Evolutionary conservation across 2,113 vertebrate genomes (phyloP).

Genomic region (Syrmaticus mikado): DNA sequence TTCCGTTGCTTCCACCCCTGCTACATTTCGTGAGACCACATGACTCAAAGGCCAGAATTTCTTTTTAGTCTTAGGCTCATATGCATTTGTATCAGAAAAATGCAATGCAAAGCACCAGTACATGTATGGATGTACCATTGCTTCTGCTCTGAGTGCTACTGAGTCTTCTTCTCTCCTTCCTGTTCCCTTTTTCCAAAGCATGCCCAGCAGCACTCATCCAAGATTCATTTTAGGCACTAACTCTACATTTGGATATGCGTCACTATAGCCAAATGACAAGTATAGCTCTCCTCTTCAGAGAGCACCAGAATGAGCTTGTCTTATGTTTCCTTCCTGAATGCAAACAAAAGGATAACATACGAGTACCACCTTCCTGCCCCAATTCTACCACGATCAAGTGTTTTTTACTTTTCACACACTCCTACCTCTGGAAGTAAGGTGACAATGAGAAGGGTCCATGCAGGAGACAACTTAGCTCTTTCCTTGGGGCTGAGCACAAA

Average conservation of each 20-base stretch:
- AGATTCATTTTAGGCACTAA: background rate
- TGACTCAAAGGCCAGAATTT: background rate
- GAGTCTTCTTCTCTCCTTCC: background rate
- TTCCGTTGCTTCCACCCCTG: background rate
- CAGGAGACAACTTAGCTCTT: background rate
- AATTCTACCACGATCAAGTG: background rate
- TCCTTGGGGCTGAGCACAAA: background rate
- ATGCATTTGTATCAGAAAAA: background rate
- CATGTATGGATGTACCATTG: background rate
- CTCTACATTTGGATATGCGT: background rate
- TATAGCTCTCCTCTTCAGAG: background rate
- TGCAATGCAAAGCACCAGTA: background rate
- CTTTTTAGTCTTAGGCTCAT: background rate
- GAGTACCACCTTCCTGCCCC: background rate
- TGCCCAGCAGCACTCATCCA: accelerated
- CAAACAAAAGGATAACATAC: background rate
- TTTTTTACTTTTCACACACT: background rate
- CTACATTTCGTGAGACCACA: background rate
- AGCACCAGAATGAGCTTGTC: background rate
- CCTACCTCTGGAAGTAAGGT: background rate
- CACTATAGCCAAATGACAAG: background rate
- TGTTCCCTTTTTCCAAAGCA: background rate
- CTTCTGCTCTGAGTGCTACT: background rate
- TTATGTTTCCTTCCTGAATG: background rate
- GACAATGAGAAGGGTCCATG: background rate